phyloP scores from a whole-genome alignment of 2,888 invertebrate genomes.

The Eilema sororculum region DNA sequence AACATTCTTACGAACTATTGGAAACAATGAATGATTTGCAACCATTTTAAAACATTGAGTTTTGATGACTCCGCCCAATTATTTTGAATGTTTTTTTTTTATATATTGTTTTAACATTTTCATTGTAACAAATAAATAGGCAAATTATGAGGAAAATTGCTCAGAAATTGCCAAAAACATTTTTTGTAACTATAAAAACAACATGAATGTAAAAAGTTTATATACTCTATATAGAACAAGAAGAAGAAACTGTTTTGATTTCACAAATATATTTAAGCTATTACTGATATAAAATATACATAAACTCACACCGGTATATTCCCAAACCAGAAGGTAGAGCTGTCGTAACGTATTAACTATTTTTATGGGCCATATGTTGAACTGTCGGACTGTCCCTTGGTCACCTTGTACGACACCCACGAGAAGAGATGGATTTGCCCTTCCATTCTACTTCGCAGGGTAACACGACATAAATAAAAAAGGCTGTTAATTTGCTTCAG shows the following conservation, averaged over 20 bases:
- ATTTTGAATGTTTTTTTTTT: too few species aligned
- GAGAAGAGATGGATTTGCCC: conserved; percentile 4
- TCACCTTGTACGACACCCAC: conserved; percentile 1
- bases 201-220: too few species aligned
- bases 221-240: too few species aligned
- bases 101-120: too few species aligned
- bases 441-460: neutral
- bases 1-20: too few species aligned
- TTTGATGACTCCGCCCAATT: too few species aligned
- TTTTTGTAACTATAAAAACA: too few species aligned
- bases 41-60: too few species aligned
- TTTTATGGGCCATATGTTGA: neutral
- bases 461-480: neutral
- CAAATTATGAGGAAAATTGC: too few species aligned
- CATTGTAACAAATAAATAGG: too few species aligned
- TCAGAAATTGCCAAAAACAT: too few species aligned
- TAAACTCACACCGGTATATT: neutral
- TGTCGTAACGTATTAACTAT: neutral
- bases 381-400: neutral
- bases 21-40: too few species aligned
- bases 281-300: neutral
- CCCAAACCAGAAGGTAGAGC: neutral
- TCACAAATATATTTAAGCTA: neutral
- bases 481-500: neutral
- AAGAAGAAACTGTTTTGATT: neutral